phyloP scores from a whole-genome alignment of 2,888 invertebrate species.

The Craniophora ligustri region DNA sequence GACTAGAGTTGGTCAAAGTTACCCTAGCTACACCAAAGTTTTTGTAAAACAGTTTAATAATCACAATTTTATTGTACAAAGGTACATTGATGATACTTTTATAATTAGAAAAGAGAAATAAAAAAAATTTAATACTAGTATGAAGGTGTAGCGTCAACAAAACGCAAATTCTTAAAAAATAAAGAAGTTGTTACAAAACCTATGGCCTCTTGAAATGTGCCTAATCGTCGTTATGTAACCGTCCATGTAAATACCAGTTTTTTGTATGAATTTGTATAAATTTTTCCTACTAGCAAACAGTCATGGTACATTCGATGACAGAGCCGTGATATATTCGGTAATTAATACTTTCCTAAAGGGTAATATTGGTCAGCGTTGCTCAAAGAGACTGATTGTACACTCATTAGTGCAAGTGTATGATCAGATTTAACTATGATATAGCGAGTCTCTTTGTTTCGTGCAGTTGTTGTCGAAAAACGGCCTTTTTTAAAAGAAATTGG shows the following conservation, averaged over 20 bases:
- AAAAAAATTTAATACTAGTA: too few relatives aligned
- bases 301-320: too few relatives aligned
- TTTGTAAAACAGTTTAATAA: background rate
- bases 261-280: constrained; percentile 27
- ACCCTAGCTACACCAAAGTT: background rate
- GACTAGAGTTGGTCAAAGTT: background rate
- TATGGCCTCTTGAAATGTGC: constrained; percentile 53
- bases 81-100: background rate
- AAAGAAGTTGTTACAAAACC: constrained; percentile 32
- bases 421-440: constrained; percentile 7
- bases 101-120: too few relatives aligned
- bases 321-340: too few relatives aligned
- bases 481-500: background rate
- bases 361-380: constrained; percentile 18
- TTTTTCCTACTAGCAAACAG: background rate
- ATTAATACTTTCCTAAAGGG: constrained; percentile 12
- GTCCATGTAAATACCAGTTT: constrained; percentile 43
- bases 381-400: constrained; percentile 16
- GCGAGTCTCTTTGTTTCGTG: constrained; percentile 17
- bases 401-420: constrained; percentile 42
- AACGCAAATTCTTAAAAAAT: constrained; percentile 31
- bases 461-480: constrained; percentile 4
- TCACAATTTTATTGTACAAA: background rate
- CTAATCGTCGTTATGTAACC: constrained; percentile 49
- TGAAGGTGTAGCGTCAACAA: constrained; percentile 21